Base-by-base conservation (phyloP, 1,140 invertebrate genomes). In the Zaprionus africanus region DNA sequence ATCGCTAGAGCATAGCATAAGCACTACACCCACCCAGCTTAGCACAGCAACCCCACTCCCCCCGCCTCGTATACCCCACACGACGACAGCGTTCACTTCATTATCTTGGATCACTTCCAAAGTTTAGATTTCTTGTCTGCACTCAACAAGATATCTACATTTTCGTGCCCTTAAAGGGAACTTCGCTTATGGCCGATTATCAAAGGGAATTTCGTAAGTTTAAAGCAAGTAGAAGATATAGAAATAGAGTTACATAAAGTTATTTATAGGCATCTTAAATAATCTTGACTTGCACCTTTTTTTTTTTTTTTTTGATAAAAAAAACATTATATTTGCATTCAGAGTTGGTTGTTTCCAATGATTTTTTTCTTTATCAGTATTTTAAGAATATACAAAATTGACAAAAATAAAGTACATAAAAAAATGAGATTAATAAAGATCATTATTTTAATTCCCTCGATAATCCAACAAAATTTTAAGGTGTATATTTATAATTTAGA, bases 1-100 rank as follows among this genome's bases (percentile, higher is more conserved):
- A 77, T 77, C 24, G 57, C 26, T 24, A 31, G 9, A 54, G 28
- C 22, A 5, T 36, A 53, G n/a, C 65, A n/a, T 41, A 41, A 34
- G 38, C 41, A 46, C n/a, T 15, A 24, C 38, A n/a, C 56, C 53
- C 64, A 60, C 64, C 56, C 49, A 54, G 38, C 31, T 31, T 38
- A 13, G 22, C 5, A 46, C 61, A 22, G 5, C 54, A 19, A 17
- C 19, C n/a, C 36, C 49, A 6, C 15, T 5, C 41, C n/a, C n/a
- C 5, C n/a, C 41, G 15, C 41, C 15, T 1, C n/a, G 15, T 3
- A n/a, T 15, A 17, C 41, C 41, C 6, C 41, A 46, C 41, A 46
- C 41, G 41, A 46, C 41, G 41, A 46, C 41, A n/a, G 15, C 41
- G 41, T 46, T 46, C 41, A 46, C 41, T 46, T 46, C 6, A 46